A percentile compares a stretch with the other conserved stretches of the same genome.
These are phyloP conservation scores for Patella pellucida DNA, from an alignment of 2,888 invertebrate species.

Conservation along the genomic window DNA sequence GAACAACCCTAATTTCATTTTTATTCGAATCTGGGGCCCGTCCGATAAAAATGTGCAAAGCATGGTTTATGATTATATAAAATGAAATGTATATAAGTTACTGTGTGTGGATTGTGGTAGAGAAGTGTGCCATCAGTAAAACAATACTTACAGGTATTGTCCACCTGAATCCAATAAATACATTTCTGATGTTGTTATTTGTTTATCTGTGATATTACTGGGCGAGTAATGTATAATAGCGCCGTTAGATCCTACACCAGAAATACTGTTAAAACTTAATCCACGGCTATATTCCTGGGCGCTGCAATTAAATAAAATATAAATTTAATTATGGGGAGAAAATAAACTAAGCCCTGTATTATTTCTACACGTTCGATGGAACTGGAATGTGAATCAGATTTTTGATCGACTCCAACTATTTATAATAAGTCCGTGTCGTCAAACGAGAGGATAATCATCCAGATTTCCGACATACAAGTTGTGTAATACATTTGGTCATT, in stretches of 20 bases:
- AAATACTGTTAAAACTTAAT: slow-evolving; percentile 68
- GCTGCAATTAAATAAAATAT: slow-evolving; percentile 37
- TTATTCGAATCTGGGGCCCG: neutral
- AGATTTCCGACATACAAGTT: too few relatives aligned
- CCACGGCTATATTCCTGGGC: slow-evolving; percentile 59
- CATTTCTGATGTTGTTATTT: slow-evolving; percentile 63
- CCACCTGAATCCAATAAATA: slow-evolving; percentile 69
- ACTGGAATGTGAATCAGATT: too few relatives aligned
- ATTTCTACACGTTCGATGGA: too few relatives aligned
- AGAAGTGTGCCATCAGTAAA: neutral
- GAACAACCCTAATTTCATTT: neutral
- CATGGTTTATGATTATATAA: neutral
- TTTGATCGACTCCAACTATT: too few relatives aligned
- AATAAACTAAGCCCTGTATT: too few relatives aligned
- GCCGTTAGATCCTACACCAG: slow-evolving; percentile 66
- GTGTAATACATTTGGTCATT: too few relatives aligned
- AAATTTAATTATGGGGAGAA: neutral
- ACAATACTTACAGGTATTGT: slow-evolving; percentile 62
- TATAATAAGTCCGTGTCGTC: too few relatives aligned
- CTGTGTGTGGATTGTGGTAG: too few relatives aligned
- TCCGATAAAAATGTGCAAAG: neutral
- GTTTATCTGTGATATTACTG: slow-evolving; percentile 59
- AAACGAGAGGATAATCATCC: too few relatives aligned
- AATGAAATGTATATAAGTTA: too few relatives aligned
- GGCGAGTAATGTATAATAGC: slow-evolving; percentile 69